Conservation (phyloP, 2,888 invertebrate genomes). For the Orthonychiurus folsomi region DNA sequence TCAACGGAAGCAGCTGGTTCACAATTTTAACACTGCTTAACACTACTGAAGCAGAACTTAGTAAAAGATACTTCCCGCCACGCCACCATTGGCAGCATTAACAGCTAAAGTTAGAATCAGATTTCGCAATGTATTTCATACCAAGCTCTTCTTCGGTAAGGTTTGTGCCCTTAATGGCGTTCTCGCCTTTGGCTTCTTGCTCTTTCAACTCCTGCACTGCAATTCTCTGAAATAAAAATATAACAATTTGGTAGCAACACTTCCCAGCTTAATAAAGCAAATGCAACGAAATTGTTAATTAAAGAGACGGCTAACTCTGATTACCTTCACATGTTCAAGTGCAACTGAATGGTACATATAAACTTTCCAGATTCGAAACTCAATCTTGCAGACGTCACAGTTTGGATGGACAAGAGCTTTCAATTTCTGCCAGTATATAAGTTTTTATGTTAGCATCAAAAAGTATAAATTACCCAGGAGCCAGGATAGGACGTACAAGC, state of each 20-base stretch:
- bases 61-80: too few relatives aligned
- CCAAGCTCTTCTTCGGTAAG: slow-evolving; percentile 37
- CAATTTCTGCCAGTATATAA: too few relatives aligned
- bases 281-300: neutral
- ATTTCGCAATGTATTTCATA: too few relatives aligned
- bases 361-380: slow-evolving; percentile 40
- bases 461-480: too few relatives aligned
- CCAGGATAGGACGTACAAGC: too few relatives aligned
- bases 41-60: too few relatives aligned
- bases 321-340: slow-evolving; percentile 39
- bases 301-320: neutral
- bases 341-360: slow-evolving; percentile 39
- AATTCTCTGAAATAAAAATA: slow-evolving; percentile 24
- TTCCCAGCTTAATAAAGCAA: too few relatives aligned
- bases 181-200: slow-evolving; percentile 27
- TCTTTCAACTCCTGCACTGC: slow-evolving; percentile 37
- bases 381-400: slow-evolving; percentile 39
- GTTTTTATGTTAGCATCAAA: too few relatives aligned
- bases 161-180: slow-evolving; percentile 38
- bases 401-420: slow-evolving; percentile 36
- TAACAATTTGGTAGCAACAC: too few relatives aligned
- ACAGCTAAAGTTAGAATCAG: too few relatives aligned
- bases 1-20: neutral
- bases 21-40: too few relatives aligned
- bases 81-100: too few relatives aligned